A percentile compares a stretch with the other conserved stretches of the same genome.
Conservation (phyloP, 2,113 vertebrate genomes). For the Hystrix brachyura region DNA sequence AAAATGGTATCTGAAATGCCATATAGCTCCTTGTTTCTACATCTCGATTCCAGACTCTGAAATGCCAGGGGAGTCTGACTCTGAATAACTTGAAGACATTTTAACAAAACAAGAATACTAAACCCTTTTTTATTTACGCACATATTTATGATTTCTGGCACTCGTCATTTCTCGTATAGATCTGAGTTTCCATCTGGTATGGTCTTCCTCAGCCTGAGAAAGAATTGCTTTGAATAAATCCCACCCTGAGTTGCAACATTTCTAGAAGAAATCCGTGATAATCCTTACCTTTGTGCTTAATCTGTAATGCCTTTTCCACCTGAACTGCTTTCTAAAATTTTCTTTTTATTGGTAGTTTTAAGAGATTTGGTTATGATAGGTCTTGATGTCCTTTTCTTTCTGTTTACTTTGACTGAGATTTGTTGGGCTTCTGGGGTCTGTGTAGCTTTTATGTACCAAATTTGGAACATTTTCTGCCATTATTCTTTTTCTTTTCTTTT, state of each 20-base stretch:
- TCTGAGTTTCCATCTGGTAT: not conserved
- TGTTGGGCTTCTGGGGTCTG: not conserved
- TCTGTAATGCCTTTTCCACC: not conserved
- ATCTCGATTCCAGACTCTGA: conserved; percentile 29
- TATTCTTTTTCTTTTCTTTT: not conserved
- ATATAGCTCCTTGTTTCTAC: not conserved
- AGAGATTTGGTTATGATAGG: not conserved
- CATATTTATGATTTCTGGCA: not conserved
- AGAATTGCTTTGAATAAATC: not conserved
- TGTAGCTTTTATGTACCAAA: not conserved
- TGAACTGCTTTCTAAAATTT: not conserved
- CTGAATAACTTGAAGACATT: not conserved
- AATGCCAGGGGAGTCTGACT: not conserved
- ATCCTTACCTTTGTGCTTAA: not conserved
- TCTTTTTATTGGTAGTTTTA: not conserved
- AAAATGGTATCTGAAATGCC: not conserved
- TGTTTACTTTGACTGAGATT: not conserved
- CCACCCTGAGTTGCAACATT: not conserved
- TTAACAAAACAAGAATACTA: conserved; percentile 34
- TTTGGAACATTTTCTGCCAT: not conserved
- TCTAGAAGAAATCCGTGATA: not conserved
- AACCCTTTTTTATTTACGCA: not conserved
- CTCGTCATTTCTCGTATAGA: not conserved
- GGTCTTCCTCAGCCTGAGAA: not conserved
- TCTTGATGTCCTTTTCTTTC: not conserved